phyloP scores from a whole-genome alignment of 2,888 invertebrate genomes.

The Drosophila prolongata region DNA sequence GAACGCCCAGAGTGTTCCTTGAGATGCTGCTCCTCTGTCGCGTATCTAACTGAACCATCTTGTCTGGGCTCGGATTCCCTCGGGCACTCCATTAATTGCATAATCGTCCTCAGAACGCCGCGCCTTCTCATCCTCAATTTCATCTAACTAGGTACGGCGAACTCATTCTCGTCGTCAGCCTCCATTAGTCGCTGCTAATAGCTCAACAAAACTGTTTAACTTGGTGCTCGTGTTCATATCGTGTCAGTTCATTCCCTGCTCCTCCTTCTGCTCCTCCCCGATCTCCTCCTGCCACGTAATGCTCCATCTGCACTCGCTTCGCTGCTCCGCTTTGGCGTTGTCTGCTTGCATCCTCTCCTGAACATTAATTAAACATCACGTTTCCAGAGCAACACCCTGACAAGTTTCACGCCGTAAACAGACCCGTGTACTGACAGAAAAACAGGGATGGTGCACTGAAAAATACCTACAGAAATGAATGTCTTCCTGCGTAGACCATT shows the following conservation, averaged over 20 bases:
- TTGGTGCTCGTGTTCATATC: constrained; percentile 50
- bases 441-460: constrained; percentile 2
- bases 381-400: constrained; percentile 78
- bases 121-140: constrained; percentile 2
- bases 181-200: constrained; percentile 72
- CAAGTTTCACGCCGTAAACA: constrained; percentile 61
- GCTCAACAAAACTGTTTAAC: constrained; percentile 68
- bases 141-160: constrained; percentile 1
- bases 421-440: constrained; percentile 6
- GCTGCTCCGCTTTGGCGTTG: constrained; percentile 27
- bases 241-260: constrained; percentile 7
- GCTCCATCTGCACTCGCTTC: constrained; percentile 11
- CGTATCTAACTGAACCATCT: constrained; percentile 30
- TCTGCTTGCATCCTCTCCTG: constrained; percentile 25
- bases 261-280: constrained; percentile 16
- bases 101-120: constrained; percentile 49
- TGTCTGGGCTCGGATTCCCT: constrained; percentile 10
- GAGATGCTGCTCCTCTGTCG: neutral
- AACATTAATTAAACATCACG: constrained; percentile 82
- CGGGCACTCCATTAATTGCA: constrained; percentile 65
- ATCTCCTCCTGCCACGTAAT: constrained; percentile 6
- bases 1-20: neutral
- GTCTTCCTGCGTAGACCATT: no score
- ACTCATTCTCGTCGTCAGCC: constrained; percentile 41
- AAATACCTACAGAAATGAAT: neutral